Conservation (phyloP, 2,113 vertebrate genomes). For the Tragelaphus scriptus region DNA sequence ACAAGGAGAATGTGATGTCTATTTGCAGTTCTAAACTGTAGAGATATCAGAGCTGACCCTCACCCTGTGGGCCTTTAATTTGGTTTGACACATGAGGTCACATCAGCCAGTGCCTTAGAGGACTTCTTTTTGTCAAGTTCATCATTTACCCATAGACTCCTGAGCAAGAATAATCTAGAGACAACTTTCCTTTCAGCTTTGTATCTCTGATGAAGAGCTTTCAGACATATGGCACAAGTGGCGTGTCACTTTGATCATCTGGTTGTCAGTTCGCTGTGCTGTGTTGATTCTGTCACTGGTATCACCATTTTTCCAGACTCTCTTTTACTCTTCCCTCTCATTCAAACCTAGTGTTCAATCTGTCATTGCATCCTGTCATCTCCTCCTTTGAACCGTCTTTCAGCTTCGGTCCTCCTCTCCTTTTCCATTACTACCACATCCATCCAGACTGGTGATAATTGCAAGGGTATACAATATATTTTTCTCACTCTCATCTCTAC, state of each 20-base stretch:
- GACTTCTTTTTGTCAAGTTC: conserved; percentile 39
- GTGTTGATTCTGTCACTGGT: conserved; percentile 47
- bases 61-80: conserved; percentile 55
- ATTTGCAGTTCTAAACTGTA: conserved; percentile 46
- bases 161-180: not conserved
- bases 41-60: conserved; percentile 59
- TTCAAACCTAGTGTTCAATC: conserved; percentile 19
- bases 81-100: conserved; percentile 43
- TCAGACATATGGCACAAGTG: conserved; percentile 24
- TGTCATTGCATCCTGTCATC: conserved; percentile 41
- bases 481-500: not conserved
- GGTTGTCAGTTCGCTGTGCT: conserved; percentile 28
- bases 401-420: not conserved
- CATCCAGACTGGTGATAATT: not conserved
- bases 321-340: conserved; percentile 31
- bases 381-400: conserved; percentile 42
- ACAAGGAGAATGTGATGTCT: conserved; percentile 30
- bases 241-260: conserved; percentile 48
- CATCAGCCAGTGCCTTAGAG: conserved; percentile 18
- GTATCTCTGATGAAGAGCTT: conserved; percentile 40
- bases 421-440: not conserved
- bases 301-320: not conserved
- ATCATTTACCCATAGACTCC: conserved; percentile 40
- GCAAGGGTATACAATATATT: not conserved
- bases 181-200: conserved; percentile 36